Base-by-base conservation (phyloP, 1,140 invertebrate species). In the Saccostrea cuccullata region DNA sequence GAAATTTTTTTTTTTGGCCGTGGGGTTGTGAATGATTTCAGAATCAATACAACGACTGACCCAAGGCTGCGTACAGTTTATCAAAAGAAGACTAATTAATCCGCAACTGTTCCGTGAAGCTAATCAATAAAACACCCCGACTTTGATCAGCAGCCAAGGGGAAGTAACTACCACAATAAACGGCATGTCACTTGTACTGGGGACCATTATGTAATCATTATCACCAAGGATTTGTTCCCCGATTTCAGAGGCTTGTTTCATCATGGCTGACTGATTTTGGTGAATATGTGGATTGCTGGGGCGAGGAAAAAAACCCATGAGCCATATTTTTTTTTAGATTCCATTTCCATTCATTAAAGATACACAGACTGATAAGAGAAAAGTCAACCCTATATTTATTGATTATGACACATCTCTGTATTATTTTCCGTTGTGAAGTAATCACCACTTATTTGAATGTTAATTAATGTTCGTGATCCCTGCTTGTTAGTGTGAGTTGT, bases 131-230 rank as follows among this genome's bases (percentile, higher is more conserved):
- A 15, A 26, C 26, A 30, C 13, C 70, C 70, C 23, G 15, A 15
- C 70, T 77, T 77, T 77, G 70, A 77, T 77, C 70, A 30, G 70
- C 23, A 77, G 70, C 70, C 70, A 77, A 77, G 70, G 70, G 70
- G 70, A 77, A 77, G 70, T 77, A 77, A 77, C 70, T 30, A 30
- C 70, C 70, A 77, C 70, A 77, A 77, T 77, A 11, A 77, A 30
- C 70, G 15, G 26, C 70, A 77, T 77, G 70, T 77, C 70, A 13
- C 26, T 30, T 30, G 26, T 77, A 30, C 30, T 77, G 9, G 12
- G 30, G 26, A 30, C 26, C 70, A 77, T 77, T 36, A 36, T 13
- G 70, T 26, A 77, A 77, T 77, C 30, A 67, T 20, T 26, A 77
- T 77, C 30, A 26, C 26, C 26, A 30, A 77, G 70, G 70, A 77